Percentiles rank a stretch among this genome's conserved stretches.
phyloP scores from a whole-genome alignment of 2,888 invertebrate species.

The Mythimna ferrago region DNA sequence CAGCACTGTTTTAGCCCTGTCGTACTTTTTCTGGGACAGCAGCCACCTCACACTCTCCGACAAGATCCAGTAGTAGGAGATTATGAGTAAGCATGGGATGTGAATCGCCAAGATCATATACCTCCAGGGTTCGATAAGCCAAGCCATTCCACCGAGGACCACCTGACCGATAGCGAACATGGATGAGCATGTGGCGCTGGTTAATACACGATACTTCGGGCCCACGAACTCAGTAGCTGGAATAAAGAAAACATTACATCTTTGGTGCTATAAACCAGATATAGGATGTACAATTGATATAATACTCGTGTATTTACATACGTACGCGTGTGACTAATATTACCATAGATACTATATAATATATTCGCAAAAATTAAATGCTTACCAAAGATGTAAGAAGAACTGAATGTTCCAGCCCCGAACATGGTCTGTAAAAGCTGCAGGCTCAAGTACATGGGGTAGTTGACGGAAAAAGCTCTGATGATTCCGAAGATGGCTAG shows the following conservation, averaged over 20 bases:
- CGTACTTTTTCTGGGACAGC: constrained; percentile 91
- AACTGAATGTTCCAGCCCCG: constrained; percentile 89
- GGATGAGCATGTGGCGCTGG: constrained; percentile 92
- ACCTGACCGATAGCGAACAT: constrained; percentile 94
- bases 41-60: constrained; percentile 94
- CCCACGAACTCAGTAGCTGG: constrained; percentile 94
- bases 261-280: background rate
- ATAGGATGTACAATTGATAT: background rate
- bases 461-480: constrained; percentile 90
- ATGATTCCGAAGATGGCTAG: constrained; percentile 86
- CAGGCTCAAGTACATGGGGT: constrained; percentile 88
- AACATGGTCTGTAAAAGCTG: constrained; percentile 89
- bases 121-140: constrained; percentile 93
- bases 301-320: background rate
- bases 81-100: constrained; percentile 92
- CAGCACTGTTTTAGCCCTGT: constrained; percentile 91
- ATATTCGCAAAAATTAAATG: background rate
- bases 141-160: constrained; percentile 92
- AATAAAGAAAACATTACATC: constrained; percentile 25
- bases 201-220: constrained; percentile 93
- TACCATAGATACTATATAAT: background rate
- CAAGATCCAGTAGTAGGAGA: constrained; percentile 92
- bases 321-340: no score
- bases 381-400: constrained; percentile 85
- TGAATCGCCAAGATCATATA: constrained; percentile 92